Evolutionary conservation across 2,888 invertebrate genomes (phyloP), one percentile per base, ranked within the genome.

Genomic region (Petrophora chlorosata): DNA sequence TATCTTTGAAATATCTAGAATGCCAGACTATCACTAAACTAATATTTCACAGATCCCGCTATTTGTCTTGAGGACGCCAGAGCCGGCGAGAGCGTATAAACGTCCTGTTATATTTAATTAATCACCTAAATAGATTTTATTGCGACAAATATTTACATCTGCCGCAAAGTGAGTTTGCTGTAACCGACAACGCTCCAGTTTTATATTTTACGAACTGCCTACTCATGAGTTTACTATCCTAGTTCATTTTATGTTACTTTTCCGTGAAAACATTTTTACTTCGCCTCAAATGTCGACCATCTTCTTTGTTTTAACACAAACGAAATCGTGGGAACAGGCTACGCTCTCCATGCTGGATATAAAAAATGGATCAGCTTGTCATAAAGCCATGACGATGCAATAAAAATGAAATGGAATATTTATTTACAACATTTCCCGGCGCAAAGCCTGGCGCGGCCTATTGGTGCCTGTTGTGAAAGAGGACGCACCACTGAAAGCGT

Each of bases 71-170:
- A 23, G 9, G 8, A 13, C 9, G 2, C 26, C 28, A 42, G 39
- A 28, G 3, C 17, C 15, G 5, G 59, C 62, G 65, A 63, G 58
- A 66, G 73, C 73, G 73, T 73, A 74, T 73, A 73, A 73, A 75
- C 73, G 70, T 71, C 74, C 70, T 70, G 65, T 63, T 72, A 69
- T 65, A 76, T 76, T 76, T 76, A 80, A 81, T 79, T 82, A 83
- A 50, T 50, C 34, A 80, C 79, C 72, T 69, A 79, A 83, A 84
- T 79, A 83, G 79, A 80, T 82, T 83, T 83, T 50, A 84, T 81
- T 79, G 72, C 78, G 64, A 71, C 73, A 82, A 83, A 83, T 82
- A 82, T 85, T 84, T 82, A 81, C 74, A 74, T 79, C 76, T 72
- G 61, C 67, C 65, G 70, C 61, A 73, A 74, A 78, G 70, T 75